These are phyloP conservation scores for Paratrypauchen microcephalus DNA, from an alignment of 2,797 vertebrate species.

Conservation along the genomic window DNA sequence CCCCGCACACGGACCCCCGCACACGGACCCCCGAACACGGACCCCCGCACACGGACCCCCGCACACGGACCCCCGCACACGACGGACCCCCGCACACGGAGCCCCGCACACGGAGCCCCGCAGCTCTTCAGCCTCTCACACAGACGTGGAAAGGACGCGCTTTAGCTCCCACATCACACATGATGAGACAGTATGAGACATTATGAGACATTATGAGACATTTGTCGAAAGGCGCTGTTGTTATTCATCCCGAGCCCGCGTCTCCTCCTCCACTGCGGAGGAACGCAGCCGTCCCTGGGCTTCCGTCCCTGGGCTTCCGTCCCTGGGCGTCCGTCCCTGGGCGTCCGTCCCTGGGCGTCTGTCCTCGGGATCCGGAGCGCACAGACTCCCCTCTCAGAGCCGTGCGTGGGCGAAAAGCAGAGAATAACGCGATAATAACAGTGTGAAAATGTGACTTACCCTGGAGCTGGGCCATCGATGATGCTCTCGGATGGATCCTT, in stretches of 20 bases:
- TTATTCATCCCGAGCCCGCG: conserved; percentile 30
- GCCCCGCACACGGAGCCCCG: not conserved
- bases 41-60: not conserved
- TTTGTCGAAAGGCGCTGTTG: conserved; percentile 33
- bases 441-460: conserved; percentile 41
- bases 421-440: conserved; percentile 16
- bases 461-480: conserved; percentile 51
- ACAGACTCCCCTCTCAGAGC: not conserved
- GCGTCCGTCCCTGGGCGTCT: conserved; percentile 22
- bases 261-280: conserved; percentile 64
- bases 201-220: conserved; percentile 18
- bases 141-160: conserved; percentile 16
- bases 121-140: not conserved
- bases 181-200: no score
- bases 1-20: not conserved
- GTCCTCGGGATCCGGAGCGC: conserved; percentile 1
- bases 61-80: not conserved
- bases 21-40: no score
- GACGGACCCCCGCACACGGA: not conserved
- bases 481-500: conserved; percentile 41
- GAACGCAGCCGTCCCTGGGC: conserved; percentile 38
- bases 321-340: conserved; percentile 19
- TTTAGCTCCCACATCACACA: not conserved
- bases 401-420: not conserved
- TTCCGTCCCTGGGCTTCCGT: conserved; percentile 13